Percentiles rank a stretch among this genome's conserved stretches.
These are phyloP conservation scores for Ellobius talpinus DNA, from an alignment of 2,113 vertebrate genomes.

Conservation along the genomic window DNA sequence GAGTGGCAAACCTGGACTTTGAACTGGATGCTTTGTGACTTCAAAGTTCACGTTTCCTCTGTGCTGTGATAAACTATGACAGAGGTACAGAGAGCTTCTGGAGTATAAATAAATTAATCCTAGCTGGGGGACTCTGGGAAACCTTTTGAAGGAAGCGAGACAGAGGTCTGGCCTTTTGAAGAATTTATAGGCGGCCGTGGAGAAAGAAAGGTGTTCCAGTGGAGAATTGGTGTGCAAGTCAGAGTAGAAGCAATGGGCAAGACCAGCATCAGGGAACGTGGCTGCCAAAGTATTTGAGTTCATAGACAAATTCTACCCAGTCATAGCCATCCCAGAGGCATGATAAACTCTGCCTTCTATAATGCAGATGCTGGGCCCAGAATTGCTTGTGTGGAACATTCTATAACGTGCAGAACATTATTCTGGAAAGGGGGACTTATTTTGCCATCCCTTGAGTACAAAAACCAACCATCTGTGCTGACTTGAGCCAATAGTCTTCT, in stretches of 20 bases:
- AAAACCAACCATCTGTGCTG: constrained; percentile 90
- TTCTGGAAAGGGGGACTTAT: constrained; percentile 93
- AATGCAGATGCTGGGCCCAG: constrained; percentile 92
- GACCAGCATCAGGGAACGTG: neutral
- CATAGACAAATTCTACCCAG: neutral
- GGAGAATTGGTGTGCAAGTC: neutral
- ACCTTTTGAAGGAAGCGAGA: neutral
- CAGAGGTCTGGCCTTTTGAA: constrained; percentile 1
- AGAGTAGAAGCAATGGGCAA: neutral
- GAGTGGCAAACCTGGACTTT: neutral
- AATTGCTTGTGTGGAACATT: constrained; percentile 95
- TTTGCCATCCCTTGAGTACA: constrained; percentile 97
- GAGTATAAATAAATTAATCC: constrained; percentile 21
- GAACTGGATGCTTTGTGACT: constrained; percentile 6
- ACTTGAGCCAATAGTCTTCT: neutral
- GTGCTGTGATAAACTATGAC: neutral
- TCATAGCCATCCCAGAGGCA: neutral
- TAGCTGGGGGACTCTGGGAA: neutral
- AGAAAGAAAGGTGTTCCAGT: neutral
- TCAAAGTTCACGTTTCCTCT: constrained; percentile 32
- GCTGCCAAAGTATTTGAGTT: neutral
- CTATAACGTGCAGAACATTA: constrained; percentile 91
- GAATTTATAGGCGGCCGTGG: neutral
- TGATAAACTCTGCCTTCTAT: neutral
- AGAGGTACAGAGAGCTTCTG: neutral